phyloP scores from a whole-genome alignment of 1,140 invertebrate species.

The Zaprionus ghesquierei region DNA sequence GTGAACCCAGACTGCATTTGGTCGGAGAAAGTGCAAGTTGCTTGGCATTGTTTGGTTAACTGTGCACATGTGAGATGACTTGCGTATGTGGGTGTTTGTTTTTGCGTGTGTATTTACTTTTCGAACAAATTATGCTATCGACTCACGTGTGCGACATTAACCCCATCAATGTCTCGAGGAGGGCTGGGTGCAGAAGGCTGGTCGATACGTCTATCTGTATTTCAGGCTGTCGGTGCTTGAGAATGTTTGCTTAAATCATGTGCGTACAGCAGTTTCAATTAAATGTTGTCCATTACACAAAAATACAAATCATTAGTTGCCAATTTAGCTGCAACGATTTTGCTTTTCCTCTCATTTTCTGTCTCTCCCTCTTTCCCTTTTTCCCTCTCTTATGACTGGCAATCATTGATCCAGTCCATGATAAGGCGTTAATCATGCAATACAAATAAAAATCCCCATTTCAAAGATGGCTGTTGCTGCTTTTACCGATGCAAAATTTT shows the following conservation, averaged over 20 bases:
- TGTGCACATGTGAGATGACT: constrained; percentile 9
- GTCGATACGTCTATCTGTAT: neutral
- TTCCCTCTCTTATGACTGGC: too few relatives aligned
- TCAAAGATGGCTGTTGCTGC: constrained; percentile 2
- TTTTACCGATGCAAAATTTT: constrained; percentile 17
- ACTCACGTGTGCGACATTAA: constrained; percentile 53
- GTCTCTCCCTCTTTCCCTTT: neutral
- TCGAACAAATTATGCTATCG: constrained; percentile 38
- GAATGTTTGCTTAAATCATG: constrained; percentile 60
- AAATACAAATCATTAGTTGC: constrained; percentile 48
- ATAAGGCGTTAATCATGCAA: constrained; percentile 45
- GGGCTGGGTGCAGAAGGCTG: constrained; percentile 15
- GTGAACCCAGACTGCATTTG: constrained; percentile 4
- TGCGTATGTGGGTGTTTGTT: constrained; percentile 26
- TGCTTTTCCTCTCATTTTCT: neutral
- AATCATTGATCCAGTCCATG: constrained; percentile 46
- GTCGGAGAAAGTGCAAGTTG: constrained; percentile 52
- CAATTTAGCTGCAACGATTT: constrained; percentile 14
- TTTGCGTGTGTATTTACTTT: constrained; percentile 50
- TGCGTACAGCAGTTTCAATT: constrained; percentile 47
- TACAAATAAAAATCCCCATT: constrained; percentile 24
- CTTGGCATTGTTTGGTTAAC: constrained; percentile 57
- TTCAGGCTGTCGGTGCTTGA: constrained; percentile 19
- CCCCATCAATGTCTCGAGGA: constrained; percentile 52
- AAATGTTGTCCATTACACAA: constrained; percentile 49